Conservation (phyloP, 2,113 vertebrate genomes). For the Elanus axillaris region DNA sequence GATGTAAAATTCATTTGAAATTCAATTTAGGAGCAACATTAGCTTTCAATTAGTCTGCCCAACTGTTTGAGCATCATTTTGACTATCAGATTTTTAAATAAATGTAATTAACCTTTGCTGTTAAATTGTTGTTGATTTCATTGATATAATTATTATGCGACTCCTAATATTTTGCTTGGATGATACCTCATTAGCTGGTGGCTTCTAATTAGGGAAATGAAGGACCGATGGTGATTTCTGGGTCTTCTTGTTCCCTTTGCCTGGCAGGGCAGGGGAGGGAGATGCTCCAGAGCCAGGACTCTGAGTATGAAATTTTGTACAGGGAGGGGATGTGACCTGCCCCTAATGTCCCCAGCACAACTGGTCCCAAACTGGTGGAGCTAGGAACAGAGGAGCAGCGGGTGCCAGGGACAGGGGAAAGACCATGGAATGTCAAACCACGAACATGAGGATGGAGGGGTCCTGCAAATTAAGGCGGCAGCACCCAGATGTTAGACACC, state of each 20-base stretch:
- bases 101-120: slow-evolving; percentile 52
- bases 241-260: background rate
- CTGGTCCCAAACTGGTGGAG: background rate
- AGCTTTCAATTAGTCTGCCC: slow-evolving; percentile 62
- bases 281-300: background rate
- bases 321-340: background rate
- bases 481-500: background rate
- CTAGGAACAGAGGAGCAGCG: background rate
- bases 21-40: slow-evolving; percentile 61
- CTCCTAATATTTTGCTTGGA: background rate
- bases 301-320: background rate
- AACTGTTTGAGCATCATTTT: slow-evolving; percentile 30
- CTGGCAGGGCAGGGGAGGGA: background rate
- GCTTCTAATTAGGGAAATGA: background rate
- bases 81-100: background rate
- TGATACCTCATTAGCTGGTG: background rate
- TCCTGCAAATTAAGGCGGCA: background rate
- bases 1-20: slow-evolving; percentile 66
- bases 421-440: fast-evolving
- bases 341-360: background rate
- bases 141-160: background rate
- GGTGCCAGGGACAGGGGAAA: background rate
- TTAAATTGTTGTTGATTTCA: background rate
- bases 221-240: background rate
- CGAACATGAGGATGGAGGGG: fast-evolving